phyloP scores from a whole-genome alignment of 1,140 invertebrate genomes.

The Pseudomyrmex pallidus region DNA sequence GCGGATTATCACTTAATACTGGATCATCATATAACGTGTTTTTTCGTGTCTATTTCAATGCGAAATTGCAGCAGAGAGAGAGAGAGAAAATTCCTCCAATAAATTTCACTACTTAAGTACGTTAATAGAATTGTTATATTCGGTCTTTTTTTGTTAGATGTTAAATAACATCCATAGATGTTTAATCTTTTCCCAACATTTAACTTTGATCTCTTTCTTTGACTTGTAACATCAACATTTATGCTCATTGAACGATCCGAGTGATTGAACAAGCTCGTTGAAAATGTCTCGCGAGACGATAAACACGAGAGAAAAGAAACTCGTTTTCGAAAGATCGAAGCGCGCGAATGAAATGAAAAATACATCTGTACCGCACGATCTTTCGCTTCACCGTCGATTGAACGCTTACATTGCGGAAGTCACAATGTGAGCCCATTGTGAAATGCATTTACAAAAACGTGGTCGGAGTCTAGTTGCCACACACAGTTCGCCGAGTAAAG shows the following conservation, averaged over 20 bases:
- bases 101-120: too few species aligned
- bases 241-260: conserved; percentile 39
- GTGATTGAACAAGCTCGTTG: conserved; percentile 29
- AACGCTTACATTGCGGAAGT: conserved; percentile 11
- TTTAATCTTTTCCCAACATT: too few species aligned
- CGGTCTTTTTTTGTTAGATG: too few species aligned
- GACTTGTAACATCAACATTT: conserved; percentile 17
- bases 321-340: conserved; percentile 42
- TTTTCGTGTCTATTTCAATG: not conserved
- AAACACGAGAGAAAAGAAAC: conserved; percentile 12
- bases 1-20: not conserved
- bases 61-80: not conserved
- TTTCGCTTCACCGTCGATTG: conserved; percentile 11
- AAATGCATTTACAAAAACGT: conserved; percentile 27
- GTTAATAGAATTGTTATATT: too few species aligned
- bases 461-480: not conserved
- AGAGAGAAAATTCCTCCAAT: not conserved
- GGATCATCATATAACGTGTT: not conserved
- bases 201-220: too few species aligned
- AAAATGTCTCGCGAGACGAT: conserved; percentile 26
- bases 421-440: conserved; percentile 3
- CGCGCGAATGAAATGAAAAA: conserved; percentile 28
- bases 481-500: not conserved
- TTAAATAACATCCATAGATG: too few species aligned
- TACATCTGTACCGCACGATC: conserved; percentile 30